Evolutionary conservation across 2,888 invertebrate species (phyloP).

Genomic region (Cataglyphis altisquamis): DNA sequence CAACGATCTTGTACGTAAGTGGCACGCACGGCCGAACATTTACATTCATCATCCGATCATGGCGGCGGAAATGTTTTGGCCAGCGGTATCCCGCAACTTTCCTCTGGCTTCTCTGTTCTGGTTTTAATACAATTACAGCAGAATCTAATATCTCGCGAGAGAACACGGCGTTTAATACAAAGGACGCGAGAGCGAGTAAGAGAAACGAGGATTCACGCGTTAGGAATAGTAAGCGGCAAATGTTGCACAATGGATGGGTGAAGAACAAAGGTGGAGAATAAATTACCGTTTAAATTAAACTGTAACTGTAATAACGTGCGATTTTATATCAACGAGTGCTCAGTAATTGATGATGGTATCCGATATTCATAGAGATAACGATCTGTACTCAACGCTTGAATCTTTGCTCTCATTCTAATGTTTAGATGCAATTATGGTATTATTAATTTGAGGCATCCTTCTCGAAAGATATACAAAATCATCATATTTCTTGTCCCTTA

Average conservation of each 20-base stretch:
- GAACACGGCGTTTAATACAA: conserved; percentile 67
- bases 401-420: neutral
- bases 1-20: conserved; percentile 51
- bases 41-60: conserved; percentile 62
- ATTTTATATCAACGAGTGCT: neutral
- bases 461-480: neutral
- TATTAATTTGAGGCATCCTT: too few relatives aligned
- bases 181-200: conserved; percentile 53
- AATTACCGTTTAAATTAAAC: conserved; percentile 20
- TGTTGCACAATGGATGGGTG: conserved; percentile 44
- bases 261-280: conserved; percentile 33
- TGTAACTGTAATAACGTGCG: neutral
- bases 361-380: neutral
- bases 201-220: conserved; percentile 51
- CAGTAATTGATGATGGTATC: neutral
- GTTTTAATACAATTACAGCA: conserved; percentile 79
- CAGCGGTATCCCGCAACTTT: conserved; percentile 75
- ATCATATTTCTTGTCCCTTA: neutral
- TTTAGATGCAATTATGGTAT: neutral
- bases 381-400: neutral
- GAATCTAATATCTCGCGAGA: conserved; percentile 77
- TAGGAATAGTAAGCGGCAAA: conserved; percentile 36
- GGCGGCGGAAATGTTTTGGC: conserved; percentile 61
- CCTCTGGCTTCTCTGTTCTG: conserved; percentile 69
- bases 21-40: conserved; percentile 40